Percentiles rank a stretch among this genome's conserved stretches.
Evolutionary conservation across 2,797 vertebrate species (phyloP).

Genomic region (Remorina albescens): DNA sequence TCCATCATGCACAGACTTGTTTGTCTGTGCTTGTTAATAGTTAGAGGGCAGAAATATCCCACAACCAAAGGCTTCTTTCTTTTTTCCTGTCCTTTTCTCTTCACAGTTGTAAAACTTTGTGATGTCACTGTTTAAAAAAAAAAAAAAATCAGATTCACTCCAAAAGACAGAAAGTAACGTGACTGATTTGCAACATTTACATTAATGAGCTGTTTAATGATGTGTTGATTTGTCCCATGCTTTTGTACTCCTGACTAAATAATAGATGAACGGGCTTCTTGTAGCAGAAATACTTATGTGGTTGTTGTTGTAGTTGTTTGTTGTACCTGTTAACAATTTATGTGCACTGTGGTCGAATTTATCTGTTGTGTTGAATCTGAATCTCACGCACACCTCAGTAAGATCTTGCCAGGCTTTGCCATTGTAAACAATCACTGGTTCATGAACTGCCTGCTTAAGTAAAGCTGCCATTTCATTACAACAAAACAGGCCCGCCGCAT

Average conservation of each 20-base stretch:
- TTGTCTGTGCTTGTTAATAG: constrained; percentile 14
- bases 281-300: background rate
- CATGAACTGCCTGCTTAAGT: constrained; percentile 48
- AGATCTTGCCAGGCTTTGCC: constrained; percentile 21
- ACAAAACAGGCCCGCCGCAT: constrained; percentile 45
- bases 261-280: background rate
- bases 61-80: background rate
- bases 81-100: background rate
- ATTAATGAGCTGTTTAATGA: background rate
- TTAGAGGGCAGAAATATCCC: background rate
- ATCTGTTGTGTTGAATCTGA: constrained; percentile 56
- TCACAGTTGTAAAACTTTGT: background rate
- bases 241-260: constrained; percentile 1
- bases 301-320: constrained; percentile 34
- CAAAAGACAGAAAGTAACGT: background rate
- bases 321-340: constrained; percentile 38
- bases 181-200: background rate
- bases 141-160: background rate
- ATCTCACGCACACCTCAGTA: constrained; percentile 38
- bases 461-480: constrained; percentile 47
- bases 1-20: background rate
- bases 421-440: constrained; percentile 46
- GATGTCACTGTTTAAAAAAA: background rate
- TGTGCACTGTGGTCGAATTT: constrained; percentile 17
- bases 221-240: background rate